Percentiles rank a stretch among this genome's conserved stretches.
These are phyloP conservation scores for Lasiommata megera DNA, from an alignment of 2,888 invertebrate genomes.

Conservation along the genomic window DNA sequence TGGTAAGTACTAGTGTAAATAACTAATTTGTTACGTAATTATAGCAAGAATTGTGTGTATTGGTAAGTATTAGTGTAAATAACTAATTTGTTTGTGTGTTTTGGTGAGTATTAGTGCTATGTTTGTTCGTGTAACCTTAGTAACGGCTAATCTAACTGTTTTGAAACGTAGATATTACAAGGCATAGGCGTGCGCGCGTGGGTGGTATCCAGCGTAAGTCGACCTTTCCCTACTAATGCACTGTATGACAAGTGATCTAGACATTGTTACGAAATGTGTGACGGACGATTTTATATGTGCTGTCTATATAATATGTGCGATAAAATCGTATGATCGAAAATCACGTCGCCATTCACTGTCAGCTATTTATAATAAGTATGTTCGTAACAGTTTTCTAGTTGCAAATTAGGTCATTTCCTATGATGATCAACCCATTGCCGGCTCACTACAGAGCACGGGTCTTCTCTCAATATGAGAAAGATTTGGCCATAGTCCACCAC, in stretches of 20 bases:
- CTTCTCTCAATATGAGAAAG: too few relatives aligned
- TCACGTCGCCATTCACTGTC: background rate
- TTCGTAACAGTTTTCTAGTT: background rate
- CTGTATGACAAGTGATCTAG: constrained; percentile 29
- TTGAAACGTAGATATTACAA: constrained; percentile 37
- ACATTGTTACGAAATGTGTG: constrained; percentile 27
- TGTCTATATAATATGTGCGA: constrained; percentile 3
- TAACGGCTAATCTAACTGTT: constrained; percentile 34
- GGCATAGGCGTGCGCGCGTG: constrained; percentile 38
- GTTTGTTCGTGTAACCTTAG: constrained; percentile 39
- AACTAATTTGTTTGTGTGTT: too few relatives aligned
- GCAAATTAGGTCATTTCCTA: background rate
- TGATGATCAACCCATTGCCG: too few relatives aligned
- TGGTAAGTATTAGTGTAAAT: too few relatives aligned
- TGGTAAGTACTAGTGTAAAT: too few relatives aligned
- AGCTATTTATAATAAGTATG: background rate
- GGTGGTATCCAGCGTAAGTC: constrained; percentile 33
- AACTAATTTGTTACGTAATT: too few relatives aligned
- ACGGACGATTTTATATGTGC: constrained; percentile 21
- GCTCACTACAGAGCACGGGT: too few relatives aligned
- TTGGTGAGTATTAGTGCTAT: too few relatives aligned
- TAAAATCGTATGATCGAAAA: constrained; percentile 1
- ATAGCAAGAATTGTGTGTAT: too few relatives aligned
- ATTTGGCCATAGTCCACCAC: too few relatives aligned
- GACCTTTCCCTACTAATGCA: constrained; percentile 29